Percentiles rank a stretch among this genome's conserved stretches.
These are phyloP conservation scores for Tenthredo notha DNA, from an alignment of 2,888 invertebrate genomes.

Conservation along the genomic window DNA sequence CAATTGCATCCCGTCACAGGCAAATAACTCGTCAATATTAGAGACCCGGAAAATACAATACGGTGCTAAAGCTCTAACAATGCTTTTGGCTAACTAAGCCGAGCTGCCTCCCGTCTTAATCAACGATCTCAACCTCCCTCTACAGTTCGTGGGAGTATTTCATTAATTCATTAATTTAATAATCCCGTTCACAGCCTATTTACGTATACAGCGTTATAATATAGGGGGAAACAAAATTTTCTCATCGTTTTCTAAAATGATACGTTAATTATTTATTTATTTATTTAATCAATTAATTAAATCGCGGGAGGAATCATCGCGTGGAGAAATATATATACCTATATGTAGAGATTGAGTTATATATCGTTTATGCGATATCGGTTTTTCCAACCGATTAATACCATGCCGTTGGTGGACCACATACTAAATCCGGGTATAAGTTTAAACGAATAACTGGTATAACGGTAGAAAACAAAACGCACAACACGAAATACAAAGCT, in stretches of 20 bases:
- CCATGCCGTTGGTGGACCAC: not conserved
- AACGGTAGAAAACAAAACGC: conserved; percentile 38
- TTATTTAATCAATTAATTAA: not conserved
- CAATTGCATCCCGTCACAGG: conserved; percentile 38
- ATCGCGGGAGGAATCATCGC: not conserved
- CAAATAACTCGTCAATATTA: conserved; percentile 48
- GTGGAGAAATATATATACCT: not conserved
- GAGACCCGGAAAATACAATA: conserved; percentile 34
- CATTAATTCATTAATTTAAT: not conserved
- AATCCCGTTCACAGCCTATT: not conserved
- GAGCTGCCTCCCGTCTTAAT: conserved; percentile 29
- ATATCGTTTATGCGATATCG: not conserved
- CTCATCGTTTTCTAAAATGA: not conserved
- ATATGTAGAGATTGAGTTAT: not conserved
- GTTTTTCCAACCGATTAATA: not conserved
- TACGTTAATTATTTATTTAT: not conserved
- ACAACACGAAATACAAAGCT: conserved; percentile 44
- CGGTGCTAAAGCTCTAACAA: conserved; percentile 16
- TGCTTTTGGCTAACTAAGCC: conserved; percentile 30
- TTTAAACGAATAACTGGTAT: conserved; percentile 32
- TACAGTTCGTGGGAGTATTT: conserved; percentile 14
- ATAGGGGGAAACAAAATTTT: not conserved
- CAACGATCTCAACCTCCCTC: conserved; percentile 10
- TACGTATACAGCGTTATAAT: not conserved
- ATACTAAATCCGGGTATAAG: not conserved